A percentile compares a stretch with the other conserved stretches of the same genome.
Evolutionary conservation across 2,888 invertebrate species (phyloP).

Genomic region (Andricus curvator): DNA sequence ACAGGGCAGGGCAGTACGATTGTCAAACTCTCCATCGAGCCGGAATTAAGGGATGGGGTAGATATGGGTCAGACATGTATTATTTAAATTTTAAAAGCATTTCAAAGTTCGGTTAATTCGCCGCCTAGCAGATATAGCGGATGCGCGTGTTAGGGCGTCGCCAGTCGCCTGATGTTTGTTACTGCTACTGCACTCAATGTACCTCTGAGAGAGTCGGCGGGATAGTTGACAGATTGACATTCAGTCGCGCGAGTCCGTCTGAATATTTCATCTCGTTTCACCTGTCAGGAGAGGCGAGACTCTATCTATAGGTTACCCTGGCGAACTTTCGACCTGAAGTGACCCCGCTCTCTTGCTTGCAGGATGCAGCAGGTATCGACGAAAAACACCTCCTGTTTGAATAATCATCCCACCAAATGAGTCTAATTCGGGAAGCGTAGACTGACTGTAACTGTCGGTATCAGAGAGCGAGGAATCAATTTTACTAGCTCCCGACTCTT

Average conservation of each 20-base stretch:
- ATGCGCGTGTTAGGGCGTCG: conserved; percentile 49
- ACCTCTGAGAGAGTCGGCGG: conserved; percentile 47
- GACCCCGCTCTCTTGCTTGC: conserved; percentile 64
- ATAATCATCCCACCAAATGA: conserved; percentile 10
- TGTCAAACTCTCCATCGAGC: conserved; percentile 13
- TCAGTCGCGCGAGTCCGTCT: conserved; percentile 75
- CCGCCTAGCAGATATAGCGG: conserved; percentile 59
- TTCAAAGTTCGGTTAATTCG: conserved; percentile 75
- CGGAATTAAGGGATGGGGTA: conserved; percentile 59
- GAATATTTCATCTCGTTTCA: conserved; percentile 77
- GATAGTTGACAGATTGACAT: conserved; percentile 77
- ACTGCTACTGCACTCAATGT: conserved; percentile 46
- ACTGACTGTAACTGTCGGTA: neutral
- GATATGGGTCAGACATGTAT: conserved; percentile 71
- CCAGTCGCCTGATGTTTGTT: conserved; percentile 17
- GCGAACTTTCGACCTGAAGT: conserved; percentile 78
- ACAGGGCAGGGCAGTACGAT: neutral
- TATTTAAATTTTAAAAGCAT: conserved; percentile 78
- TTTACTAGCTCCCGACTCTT: neutral
- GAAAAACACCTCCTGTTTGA: conserved; percentile 35
- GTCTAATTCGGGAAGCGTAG: conserved; percentile 17
- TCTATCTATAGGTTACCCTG: conserved; percentile 71
- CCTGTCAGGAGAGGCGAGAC: conserved; percentile 72
- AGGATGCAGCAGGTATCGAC: conserved; percentile 20
- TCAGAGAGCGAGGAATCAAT: conserved; percentile 4